phyloP scores from a whole-genome alignment of 2,113 vertebrate species.

The Ascaphus truei region DNA sequence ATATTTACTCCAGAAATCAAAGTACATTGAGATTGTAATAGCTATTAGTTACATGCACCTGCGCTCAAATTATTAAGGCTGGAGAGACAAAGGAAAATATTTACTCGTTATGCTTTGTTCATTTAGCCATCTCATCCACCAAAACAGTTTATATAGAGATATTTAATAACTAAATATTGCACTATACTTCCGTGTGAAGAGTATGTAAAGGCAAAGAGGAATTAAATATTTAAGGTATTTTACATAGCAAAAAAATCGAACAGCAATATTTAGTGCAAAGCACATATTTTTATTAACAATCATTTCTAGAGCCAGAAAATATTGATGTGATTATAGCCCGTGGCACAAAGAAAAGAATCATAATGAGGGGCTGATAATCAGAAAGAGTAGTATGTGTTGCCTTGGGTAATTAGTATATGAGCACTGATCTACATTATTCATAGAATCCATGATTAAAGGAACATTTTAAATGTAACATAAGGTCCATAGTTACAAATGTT shows the following conservation, averaged over 20 bases:
- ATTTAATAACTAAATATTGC: no score
- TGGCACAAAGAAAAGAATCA: conserved; percentile 6
- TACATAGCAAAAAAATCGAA: conserved; percentile 4
- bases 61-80: no score
- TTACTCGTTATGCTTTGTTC: no score
- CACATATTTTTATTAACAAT: conserved; percentile 33
- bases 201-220: no score
- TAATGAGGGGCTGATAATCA: conserved; percentile 24
- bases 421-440: conserved; percentile 27
- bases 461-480: conserved; percentile 7
- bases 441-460: conserved; percentile 20
- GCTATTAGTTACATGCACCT: no score
- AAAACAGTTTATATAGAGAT: no score
- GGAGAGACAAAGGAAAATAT: no score
- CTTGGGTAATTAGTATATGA: conserved; percentile 26
- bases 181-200: no score
- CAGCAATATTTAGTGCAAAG: conserved; percentile 31
- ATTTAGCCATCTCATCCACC: no score
- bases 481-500: conserved; percentile 1
- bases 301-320: conserved; percentile 26
- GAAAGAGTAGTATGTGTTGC: background rate
- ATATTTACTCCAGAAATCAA: no score
- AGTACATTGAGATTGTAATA: no score
- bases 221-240: conserved; percentile 22
- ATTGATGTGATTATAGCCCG: conserved; percentile 30